Conservation (phyloP, 2,797 vertebrate species). For the Anas bahamensis region DNA sequence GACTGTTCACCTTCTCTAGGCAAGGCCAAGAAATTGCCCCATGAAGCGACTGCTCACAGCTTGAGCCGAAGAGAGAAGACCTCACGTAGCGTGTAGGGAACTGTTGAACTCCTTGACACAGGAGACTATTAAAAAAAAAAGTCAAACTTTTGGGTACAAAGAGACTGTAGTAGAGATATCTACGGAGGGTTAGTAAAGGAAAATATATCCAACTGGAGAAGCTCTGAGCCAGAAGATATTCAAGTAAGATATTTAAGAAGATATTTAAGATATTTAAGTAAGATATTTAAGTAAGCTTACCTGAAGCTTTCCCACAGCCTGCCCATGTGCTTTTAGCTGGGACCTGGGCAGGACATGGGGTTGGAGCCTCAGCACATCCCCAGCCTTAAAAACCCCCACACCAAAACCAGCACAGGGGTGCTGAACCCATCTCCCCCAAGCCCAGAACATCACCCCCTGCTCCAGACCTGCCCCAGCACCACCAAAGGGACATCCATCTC, state of each 20-base stretch:
- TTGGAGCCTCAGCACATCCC: neutral
- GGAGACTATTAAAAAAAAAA: neutral
- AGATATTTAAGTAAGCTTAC: neutral
- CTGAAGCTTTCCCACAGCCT: neutral
- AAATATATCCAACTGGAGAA: neutral
- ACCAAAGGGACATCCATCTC: accelerated
- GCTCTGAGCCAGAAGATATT: neutral
- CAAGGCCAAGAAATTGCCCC: neutral
- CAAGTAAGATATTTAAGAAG: neutral
- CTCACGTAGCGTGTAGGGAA: neutral
- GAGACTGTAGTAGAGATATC: neutral
- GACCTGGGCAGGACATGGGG: neutral
- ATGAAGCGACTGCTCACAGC: neutral
- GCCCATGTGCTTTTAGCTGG: neutral
- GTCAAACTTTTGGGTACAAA: neutral
- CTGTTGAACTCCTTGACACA: neutral
- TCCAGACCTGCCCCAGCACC: neutral
- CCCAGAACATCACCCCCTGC: neutral
- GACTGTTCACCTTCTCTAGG: neutral
- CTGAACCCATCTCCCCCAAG: no score
- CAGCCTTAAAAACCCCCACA: no score
- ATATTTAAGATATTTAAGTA: neutral
- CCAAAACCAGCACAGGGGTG: neutral
- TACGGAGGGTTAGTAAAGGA: neutral
- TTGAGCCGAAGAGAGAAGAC: neutral